phyloP scores from a whole-genome alignment of 2,888 invertebrate genomes.

The Cecidostiba fungosa region DNA sequence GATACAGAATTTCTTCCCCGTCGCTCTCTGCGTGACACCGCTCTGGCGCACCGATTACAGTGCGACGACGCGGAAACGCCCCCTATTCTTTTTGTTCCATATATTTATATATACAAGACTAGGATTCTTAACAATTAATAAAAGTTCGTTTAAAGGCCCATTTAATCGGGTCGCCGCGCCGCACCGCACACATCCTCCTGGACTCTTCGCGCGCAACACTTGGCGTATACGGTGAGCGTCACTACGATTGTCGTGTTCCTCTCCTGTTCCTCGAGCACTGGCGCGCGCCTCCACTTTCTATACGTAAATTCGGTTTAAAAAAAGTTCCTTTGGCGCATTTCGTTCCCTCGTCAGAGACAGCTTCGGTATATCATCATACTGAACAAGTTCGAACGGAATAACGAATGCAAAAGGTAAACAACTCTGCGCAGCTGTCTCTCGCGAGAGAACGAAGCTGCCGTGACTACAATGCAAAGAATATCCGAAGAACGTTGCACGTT shows the following conservation, averaged over 20 bases:
- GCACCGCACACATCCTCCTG: background rate
- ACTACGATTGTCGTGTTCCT: background rate
- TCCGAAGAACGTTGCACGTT: background rate
- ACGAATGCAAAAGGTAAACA: background rate
- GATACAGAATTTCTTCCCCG: slow-evolving; percentile 1
- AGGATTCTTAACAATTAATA: slow-evolving; percentile 53
- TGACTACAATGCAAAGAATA: background rate
- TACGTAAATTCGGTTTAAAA: slow-evolving; percentile 1
- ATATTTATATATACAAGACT: slow-evolving; percentile 60
- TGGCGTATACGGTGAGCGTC: background rate
- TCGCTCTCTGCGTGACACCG: background rate
- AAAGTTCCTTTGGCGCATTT: background rate
- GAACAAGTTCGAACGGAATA: background rate
- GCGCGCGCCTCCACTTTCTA: background rate
- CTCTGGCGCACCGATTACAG: background rate
- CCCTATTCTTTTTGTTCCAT: slow-evolving; percentile 17
- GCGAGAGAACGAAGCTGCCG: background rate
- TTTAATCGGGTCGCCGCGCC: background rate
- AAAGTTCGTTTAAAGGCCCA: slow-evolving; percentile 38
- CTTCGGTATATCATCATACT: background rate
- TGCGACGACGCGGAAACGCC: background rate
- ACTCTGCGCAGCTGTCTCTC: background rate
- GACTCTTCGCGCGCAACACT: background rate
- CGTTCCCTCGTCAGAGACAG: background rate
- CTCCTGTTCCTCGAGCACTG: background rate